Conservation (phyloP, 2,888 invertebrate genomes). For the Mactromeris polynyma region DNA sequence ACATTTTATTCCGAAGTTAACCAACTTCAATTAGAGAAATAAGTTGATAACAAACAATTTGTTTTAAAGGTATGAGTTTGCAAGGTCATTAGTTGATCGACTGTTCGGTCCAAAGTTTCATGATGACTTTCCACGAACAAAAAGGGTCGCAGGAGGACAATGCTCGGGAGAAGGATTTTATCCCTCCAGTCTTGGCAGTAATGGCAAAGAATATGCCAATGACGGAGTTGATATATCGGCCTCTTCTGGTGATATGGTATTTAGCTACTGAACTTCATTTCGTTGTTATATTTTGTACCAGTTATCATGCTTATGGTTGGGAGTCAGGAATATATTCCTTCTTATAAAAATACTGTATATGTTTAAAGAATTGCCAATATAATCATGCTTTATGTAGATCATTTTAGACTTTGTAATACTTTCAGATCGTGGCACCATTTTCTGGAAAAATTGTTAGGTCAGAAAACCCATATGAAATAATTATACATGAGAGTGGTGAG, state of each 20-base stretch:
- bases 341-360: neutral
- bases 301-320: neutral
- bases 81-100: slow-evolving; percentile 48
- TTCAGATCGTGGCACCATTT: slow-evolving; percentile 75
- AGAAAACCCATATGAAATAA: slow-evolving; percentile 60
- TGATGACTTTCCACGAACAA: slow-evolving; percentile 53
- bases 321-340: neutral
- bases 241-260: slow-evolving; percentile 31
- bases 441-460: slow-evolving; percentile 58
- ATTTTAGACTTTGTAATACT: neutral
- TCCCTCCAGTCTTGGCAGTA: slow-evolving; percentile 51
- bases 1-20: no score
- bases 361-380: neutral
- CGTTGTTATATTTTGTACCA: neutral
- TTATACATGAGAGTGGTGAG: slow-evolving; percentile 62
- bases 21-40: no score
- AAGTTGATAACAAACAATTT: neutral
- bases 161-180: slow-evolving; percentile 61
- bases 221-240: slow-evolving; percentile 51
- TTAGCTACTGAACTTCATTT: neutral
- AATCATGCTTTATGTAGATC: neutral
- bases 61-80: slow-evolving; percentile 57
- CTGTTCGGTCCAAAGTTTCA: slow-evolving; percentile 69
- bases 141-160: slow-evolving; percentile 45
- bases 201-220: slow-evolving; percentile 35